Evolutionary conservation across 2,797 vertebrate species (phyloP).

Genomic region (Acanthiza pusilla): DNA sequence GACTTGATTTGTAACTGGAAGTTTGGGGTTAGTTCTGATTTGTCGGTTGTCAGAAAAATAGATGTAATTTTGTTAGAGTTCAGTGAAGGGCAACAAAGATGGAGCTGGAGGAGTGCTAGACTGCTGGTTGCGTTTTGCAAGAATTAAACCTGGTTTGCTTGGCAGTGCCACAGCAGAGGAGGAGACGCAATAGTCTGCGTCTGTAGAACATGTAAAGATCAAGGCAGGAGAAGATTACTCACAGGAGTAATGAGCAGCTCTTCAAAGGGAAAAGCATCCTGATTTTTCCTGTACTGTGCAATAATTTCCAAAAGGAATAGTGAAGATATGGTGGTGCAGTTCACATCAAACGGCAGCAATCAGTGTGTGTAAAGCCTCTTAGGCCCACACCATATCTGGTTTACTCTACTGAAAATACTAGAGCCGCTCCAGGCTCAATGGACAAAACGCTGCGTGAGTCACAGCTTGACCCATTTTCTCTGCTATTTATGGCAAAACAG

Average conservation of each 20-base stretch:
- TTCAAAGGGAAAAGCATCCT: not conserved
- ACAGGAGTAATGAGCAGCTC: not conserved
- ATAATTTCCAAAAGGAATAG: not conserved
- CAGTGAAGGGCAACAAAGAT: not conserved
- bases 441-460: not conserved
- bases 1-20: not conserved
- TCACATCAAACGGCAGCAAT: not conserved
- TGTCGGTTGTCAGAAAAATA: not conserved
- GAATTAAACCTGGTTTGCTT: not conserved
- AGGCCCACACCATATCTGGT: not conserved
- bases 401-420: not conserved
- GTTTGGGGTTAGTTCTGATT: not conserved
- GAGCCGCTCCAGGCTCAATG: not conserved
- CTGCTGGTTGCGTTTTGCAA: not conserved
- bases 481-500: constrained; percentile 17
- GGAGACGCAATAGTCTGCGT: not conserved
- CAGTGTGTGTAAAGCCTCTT: not conserved
- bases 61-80: not conserved
- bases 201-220: not conserved
- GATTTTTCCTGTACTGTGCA: not conserved
- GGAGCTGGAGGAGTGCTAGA: not conserved
- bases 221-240: not conserved
- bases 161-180: not conserved
- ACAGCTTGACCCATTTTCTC: constrained; percentile 25
- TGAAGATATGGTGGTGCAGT: not conserved